Evolutionary conservation across 2,888 invertebrate species (phyloP).

Genomic region (Ethmia dodecea): DNA sequence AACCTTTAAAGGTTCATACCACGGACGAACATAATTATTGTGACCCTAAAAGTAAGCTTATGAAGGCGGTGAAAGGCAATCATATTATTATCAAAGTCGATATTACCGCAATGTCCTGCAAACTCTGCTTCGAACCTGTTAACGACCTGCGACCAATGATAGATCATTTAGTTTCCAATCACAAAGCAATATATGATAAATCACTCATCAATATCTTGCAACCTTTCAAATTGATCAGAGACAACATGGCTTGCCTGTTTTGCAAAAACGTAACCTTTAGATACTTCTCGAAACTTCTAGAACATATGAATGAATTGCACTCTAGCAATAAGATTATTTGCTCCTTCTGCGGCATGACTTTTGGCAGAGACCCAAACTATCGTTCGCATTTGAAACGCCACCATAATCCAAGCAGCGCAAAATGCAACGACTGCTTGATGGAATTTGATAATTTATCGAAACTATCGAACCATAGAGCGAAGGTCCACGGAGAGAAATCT

Average conservation of each 20-base stretch:
- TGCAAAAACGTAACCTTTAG: slow-evolving; percentile 24
- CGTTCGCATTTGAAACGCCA: slow-evolving; percentile 27
- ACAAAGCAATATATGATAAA: slow-evolving; percentile 27
- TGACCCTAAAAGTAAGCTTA: slow-evolving; percentile 23
- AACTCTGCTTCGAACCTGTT: slow-evolving; percentile 24
- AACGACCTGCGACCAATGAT: slow-evolving; percentile 22
- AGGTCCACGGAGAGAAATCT: slow-evolving; percentile 30
- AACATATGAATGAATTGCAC: slow-evolving; percentile 31
- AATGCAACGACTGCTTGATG: slow-evolving; percentile 31
- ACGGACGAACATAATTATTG: slow-evolving; percentile 19
- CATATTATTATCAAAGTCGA: slow-evolving; percentile 29
- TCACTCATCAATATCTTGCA: slow-evolving; percentile 23
- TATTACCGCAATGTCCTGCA: slow-evolving; percentile 28
- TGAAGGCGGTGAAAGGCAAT: slow-evolving; percentile 25
- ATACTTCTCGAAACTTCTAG: slow-evolving; percentile 30
- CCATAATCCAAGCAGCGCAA: slow-evolving; percentile 21
- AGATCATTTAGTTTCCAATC: slow-evolving; percentile 26
- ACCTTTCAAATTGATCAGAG: slow-evolving; percentile 27
- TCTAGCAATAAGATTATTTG: slow-evolving; percentile 29
- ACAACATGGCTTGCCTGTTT: slow-evolving; percentile 26
- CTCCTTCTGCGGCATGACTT: slow-evolving; percentile 27
- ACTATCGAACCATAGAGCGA: slow-evolving; percentile 27
- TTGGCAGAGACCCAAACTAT: slow-evolving; percentile 25
- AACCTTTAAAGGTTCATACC: slow-evolving; percentile 26
- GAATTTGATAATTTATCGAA: slow-evolving; percentile 27